These are phyloP conservation scores for Arothron firmamentum DNA, from an alignment of 2,113 vertebrate species.

Conservation along the genomic window DNA sequence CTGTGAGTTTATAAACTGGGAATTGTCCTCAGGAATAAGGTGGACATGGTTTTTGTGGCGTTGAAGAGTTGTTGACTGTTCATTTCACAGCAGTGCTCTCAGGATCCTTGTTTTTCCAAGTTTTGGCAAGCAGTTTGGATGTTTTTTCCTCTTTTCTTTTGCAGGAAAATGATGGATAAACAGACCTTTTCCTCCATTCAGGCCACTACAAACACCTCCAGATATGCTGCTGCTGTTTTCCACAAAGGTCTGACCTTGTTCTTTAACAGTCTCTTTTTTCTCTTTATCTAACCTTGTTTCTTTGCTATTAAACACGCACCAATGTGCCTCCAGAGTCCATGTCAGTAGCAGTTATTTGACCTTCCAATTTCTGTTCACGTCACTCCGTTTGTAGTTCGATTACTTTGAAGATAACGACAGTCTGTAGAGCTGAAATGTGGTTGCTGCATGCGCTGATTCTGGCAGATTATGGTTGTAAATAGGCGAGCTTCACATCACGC, in stretches of 20 bases:
- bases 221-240: constrained; percentile 92
- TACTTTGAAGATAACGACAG: too few species aligned
- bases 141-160: constrained; percentile 17
- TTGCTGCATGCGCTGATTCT: too few species aligned
- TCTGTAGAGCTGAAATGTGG: too few species aligned
- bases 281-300: not conserved
- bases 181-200: constrained; percentile 94
- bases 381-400: not conserved
- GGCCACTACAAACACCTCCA: constrained; percentile 88
- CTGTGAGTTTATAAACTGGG: too few species aligned
- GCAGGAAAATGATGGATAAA: constrained; percentile 97
- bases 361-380: not conserved
- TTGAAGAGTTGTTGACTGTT: too few species aligned
- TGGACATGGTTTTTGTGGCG: too few species aligned
- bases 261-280: not conserved
- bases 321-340: constrained; percentile 8
- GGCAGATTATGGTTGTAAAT: constrained; percentile 1
- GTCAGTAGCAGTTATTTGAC: too few species aligned
- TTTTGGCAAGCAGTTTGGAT: not conserved
- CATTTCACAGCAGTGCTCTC: not conserved
- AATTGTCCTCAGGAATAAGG: too few species aligned
- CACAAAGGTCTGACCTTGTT: constrained; percentile 81
- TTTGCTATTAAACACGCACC: not conserved
- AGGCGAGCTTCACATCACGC: constrained; percentile 97
- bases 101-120: too few species aligned